Evolutionary conservation across 2,888 invertebrate genomes (phyloP).

Genomic region (Pachycephus smyrnensis): DNA sequence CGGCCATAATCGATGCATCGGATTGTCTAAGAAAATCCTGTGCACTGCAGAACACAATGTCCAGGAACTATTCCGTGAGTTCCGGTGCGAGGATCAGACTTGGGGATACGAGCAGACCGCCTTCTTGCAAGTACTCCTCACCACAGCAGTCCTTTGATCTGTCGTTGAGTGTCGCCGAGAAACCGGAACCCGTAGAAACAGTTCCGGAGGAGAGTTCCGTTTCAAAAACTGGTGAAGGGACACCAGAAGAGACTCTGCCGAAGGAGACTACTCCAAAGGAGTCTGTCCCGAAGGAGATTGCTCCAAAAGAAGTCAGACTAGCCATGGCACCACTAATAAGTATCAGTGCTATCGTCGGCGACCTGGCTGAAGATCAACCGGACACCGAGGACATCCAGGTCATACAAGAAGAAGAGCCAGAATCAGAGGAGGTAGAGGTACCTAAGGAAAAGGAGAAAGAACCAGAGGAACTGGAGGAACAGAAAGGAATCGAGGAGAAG

Average conservation of each 20-base stretch:
- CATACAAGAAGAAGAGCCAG: conserved; percentile 61
- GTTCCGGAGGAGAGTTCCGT: not conserved
- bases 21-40: conserved; percentile 75
- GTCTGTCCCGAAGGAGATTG: not conserved
- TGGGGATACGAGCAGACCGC: conserved; percentile 67
- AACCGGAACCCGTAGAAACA: conserved; percentile 17
- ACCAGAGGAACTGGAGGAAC: conserved; percentile 77
- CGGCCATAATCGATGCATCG: conserved; percentile 69
- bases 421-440: conserved; percentile 72
- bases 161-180: conserved; percentile 44
- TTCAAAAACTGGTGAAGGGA: not conserved
- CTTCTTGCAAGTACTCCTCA: conserved; percentile 65
- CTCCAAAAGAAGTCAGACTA: conserved; percentile 1
- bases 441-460: conserved; percentile 57
- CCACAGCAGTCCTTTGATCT: conserved; percentile 69
- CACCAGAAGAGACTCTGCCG: not conserved
- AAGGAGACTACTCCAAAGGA: not conserved
- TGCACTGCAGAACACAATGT: conserved; percentile 76
- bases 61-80: conserved; percentile 64
- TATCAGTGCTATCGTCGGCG: conserved; percentile 80
- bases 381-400: conserved; percentile 36
- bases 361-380: conserved; percentile 55
- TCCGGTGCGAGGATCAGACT: conserved; percentile 56
- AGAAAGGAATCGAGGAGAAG: conserved; percentile 67
- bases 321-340: conserved; percentile 75